Evolutionary conservation across 2,888 invertebrate species (phyloP).

Genomic region (Drosophila birchii): DNA sequence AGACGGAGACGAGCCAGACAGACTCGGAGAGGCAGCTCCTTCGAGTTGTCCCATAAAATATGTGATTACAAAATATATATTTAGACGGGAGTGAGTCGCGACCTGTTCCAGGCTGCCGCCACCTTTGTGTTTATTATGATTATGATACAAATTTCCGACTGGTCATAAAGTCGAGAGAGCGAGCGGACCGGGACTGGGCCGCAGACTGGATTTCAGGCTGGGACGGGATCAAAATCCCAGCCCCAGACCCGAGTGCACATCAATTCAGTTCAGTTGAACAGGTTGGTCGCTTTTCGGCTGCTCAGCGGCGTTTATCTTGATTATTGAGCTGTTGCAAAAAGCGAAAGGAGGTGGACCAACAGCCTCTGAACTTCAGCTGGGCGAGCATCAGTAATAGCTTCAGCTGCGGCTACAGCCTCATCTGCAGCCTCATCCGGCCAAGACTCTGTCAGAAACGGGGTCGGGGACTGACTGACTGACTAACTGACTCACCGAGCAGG

Average conservation of each 20-base stretch:
- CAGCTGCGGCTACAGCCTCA: constrained; percentile 28
- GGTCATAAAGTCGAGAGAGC: constrained; percentile 49
- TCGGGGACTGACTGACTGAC: constrained; percentile 28
- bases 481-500: constrained; percentile 70
- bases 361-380: constrained; percentile 53
- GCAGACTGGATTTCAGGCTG: constrained; percentile 13
- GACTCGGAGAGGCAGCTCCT: constrained; percentile 25
- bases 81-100: constrained; percentile 55
- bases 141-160: constrained; percentile 70
- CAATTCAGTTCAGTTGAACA: constrained; percentile 76
- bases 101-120: constrained; percentile 50
- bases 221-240: neutral
- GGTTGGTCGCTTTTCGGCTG: constrained; percentile 67
- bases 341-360: constrained; percentile 45
- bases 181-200: constrained; percentile 15
- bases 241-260: constrained; percentile 63
- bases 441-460: constrained; percentile 45
- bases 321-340: constrained; percentile 65
- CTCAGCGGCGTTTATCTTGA: constrained; percentile 69
- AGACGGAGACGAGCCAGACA: constrained; percentile 16
- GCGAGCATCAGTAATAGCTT: constrained; percentile 19
- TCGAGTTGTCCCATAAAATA: constrained; percentile 73
- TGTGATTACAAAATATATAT: constrained; percentile 77
- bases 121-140: constrained; percentile 74
- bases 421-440: constrained; percentile 40